Conservation (phyloP, 2,113 vertebrate species). For the Python bivittatus region DNA sequence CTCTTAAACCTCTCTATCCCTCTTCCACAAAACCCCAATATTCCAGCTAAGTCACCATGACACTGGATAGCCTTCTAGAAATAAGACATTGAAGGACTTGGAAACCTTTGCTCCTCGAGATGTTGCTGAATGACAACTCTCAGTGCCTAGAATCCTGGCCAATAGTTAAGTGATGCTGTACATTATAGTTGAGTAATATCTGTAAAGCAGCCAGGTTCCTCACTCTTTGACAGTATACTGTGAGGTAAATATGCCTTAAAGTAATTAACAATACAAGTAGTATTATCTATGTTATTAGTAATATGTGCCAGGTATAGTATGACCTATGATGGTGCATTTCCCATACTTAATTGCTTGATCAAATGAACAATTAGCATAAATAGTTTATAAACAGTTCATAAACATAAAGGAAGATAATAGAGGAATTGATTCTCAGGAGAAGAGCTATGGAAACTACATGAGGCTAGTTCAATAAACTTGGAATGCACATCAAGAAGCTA, state of each 20-base stretch:
- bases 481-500: not conserved
- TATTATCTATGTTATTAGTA: not conserved
- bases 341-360: not conserved
- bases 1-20: not conserved
- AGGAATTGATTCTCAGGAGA: not conserved
- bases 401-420: not conserved
- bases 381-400: not conserved
- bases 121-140: not conserved
- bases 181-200: not conserved
- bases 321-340: not conserved
- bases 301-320: not conserved
- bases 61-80: not conserved
- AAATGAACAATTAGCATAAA: not conserved
- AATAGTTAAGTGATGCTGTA: not conserved
- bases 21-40: not conserved
- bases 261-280: not conserved
- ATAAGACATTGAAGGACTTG: not conserved
- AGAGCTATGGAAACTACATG: not conserved
- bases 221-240: not conserved
- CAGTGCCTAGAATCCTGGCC: not conserved
- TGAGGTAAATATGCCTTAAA: not conserved
- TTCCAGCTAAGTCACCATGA: not conserved
- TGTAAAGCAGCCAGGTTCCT: not conserved
- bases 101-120: not conserved
- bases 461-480: not conserved